Base-by-base conservation (phyloP, 2,888 invertebrate genomes). In the Lasius fuliginosus region DNA sequence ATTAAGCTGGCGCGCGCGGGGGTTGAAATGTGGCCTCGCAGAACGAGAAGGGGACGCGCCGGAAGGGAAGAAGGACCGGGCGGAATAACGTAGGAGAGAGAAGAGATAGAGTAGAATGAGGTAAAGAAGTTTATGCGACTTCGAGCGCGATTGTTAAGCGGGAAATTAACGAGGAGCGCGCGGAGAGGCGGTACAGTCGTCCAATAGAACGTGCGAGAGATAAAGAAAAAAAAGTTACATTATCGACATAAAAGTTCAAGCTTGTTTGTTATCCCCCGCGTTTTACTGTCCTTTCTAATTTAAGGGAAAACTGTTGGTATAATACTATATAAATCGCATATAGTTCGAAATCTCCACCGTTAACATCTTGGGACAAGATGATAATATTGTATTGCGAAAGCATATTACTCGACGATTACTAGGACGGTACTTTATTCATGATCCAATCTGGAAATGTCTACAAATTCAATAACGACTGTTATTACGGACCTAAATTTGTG, bases 101-200 rank as follows among this genome's bases (percentile, higher is more conserved):
- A 60, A 62, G 23, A 46, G 69, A 36, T 53, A 58, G 40, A 40
- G 71, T 27, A 42, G 65, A 56, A 36, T 64, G 71, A 65, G 62
- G 64, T n/a, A 71, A 42, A 74, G 53, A 86, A 73, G 67, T 79
- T 79, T 79, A 79, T 73, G 79, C 73, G 73, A 79, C 73, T 79
- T 79, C 73, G 60, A 60, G 73, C 60, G 60, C 79, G 60, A 81
- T 73, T 81, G 79, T 81, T 60, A 73, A 81, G 79, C 73, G 79
- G 60, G 74, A 81, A 81, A 73, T 81, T 81, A 81, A 81, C 73
- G 79, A 65, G 71, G 23, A 68, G 69, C 56, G 76, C 65, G 65
- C 46, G 27, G 12, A n/a, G 49, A 60, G 46, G 27, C 73, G 73
- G 79, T 58, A 69, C n/a, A 68, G 68, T n/a, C 40, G 49, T 68